phyloP scores from a whole-genome alignment of 2,797 vertebrate genomes.

The Sebastes itinus region DNA sequence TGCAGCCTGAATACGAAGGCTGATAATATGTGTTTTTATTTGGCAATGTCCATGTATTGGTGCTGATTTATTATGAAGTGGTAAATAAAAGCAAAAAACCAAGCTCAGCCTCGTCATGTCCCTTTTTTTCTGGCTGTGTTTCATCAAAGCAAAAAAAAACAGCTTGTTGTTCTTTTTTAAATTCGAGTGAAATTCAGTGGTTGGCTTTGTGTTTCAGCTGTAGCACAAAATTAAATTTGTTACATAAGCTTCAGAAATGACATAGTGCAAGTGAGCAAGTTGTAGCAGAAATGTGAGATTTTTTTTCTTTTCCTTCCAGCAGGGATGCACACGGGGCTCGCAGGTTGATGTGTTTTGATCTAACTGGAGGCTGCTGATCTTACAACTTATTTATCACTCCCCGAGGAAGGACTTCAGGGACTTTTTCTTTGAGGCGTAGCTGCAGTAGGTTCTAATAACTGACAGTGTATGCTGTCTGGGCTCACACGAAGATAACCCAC shows the following conservation, averaged over 20 bases:
- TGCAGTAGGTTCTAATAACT: slow-evolving; percentile 33
- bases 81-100: background rate
- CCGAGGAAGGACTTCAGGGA: slow-evolving; percentile 30
- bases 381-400: slow-evolving; percentile 53
- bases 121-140: background rate
- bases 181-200: background rate
- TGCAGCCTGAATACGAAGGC: background rate
- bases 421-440: slow-evolving; percentile 31
- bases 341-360: slow-evolving; percentile 49
- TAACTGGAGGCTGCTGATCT: slow-evolving; percentile 49
- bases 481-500: slow-evolving; percentile 19
- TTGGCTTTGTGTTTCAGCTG: background rate
- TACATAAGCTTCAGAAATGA: background rate
- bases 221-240: background rate
- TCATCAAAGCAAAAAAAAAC: background rate
- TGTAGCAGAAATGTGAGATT: background rate
- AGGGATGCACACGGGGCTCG: slow-evolving; percentile 18
- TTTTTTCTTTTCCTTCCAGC: background rate
- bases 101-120: background rate
- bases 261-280: background rate
- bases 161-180: background rate
- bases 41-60: background rate
- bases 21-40: background rate
- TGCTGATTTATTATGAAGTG: background rate
- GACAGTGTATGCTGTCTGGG: slow-evolving; percentile 25